Conservation (phyloP, 2,797 vertebrate species). For the Cercopithecus diana region DNA sequence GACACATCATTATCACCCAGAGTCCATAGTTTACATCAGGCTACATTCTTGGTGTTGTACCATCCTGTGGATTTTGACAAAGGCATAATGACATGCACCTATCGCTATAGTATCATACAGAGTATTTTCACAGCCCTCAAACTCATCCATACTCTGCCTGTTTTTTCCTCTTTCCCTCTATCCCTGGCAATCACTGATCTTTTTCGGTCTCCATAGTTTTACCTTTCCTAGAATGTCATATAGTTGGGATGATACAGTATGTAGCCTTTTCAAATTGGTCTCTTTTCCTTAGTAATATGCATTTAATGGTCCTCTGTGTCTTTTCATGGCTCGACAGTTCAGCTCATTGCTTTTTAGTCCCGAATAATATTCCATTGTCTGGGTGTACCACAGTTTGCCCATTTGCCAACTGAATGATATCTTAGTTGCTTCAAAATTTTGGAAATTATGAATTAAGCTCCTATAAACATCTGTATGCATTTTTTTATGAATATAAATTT, state of each 20-base stretch:
- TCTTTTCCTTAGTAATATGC: background rate
- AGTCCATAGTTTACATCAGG: background rate
- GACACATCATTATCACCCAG: background rate
- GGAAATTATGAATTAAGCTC: background rate
- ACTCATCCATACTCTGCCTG: background rate
- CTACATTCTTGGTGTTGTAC: too few species aligned
- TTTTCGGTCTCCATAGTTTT: background rate
- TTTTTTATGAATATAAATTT: background rate
- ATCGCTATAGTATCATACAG: too few species aligned
- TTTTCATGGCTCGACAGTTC: background rate
- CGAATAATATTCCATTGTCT: background rate
- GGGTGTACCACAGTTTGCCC: background rate
- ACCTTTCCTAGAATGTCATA: background rate
- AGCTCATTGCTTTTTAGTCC: background rate
- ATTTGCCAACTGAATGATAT: background rate
- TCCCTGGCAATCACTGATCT: background rate
- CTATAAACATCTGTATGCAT: background rate
- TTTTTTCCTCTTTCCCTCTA: background rate
- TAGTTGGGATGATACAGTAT: background rate
- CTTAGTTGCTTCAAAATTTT: background rate
- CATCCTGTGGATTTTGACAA: background rate
- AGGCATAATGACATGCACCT: background rate
- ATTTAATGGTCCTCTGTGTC: background rate
- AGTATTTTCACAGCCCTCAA: background rate
- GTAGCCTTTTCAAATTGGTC: background rate